These are phyloP conservation scores for Acanthosepion esculentum DNA, from an alignment of 2,888 invertebrate species.

Conservation along the genomic window DNA sequence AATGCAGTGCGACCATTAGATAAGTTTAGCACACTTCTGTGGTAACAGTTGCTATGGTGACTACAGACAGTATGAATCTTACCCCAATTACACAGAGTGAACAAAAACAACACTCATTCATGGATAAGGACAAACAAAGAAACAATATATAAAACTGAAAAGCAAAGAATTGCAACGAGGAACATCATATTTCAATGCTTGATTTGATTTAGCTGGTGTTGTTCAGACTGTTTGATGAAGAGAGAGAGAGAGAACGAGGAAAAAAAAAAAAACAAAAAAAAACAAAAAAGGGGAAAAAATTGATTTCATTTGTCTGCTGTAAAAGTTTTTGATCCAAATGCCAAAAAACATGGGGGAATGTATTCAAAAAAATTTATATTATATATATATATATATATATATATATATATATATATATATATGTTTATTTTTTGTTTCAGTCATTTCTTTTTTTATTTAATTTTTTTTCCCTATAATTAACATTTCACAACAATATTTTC, in stretches of 20 bases:
- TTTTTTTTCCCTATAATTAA: background rate
- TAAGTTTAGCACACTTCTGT: constrained; percentile 33
- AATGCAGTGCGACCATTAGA: background rate
- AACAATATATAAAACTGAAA: constrained; percentile 8
- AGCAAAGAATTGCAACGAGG: background rate
- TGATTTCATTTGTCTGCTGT: background rate
- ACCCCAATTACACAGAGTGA: constrained; percentile 12
- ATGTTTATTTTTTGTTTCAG: background rate
- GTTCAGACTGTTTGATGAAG: background rate
- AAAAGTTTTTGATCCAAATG: background rate
- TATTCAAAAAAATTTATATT: background rate
- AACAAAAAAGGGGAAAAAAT: too few species aligned
- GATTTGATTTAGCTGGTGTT: background rate
- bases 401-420: background rate
- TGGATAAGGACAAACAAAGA: constrained; percentile 3
- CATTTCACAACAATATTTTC: constrained; percentile 48
- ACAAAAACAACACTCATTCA: constrained; percentile 3
- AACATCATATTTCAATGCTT: constrained; percentile 33
- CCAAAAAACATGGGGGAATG: constrained; percentile 18
- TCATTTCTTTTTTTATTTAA: background rate
- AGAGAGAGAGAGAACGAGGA: background rate
- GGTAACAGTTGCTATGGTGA: background rate
- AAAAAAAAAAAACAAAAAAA: too few species aligned
- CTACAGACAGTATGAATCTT: constrained; percentile 33
- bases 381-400: constrained; percentile 36